A percentile compares a stretch with the other conserved stretches of the same genome.
Evolutionary conservation across 2,797 vertebrate species (phyloP).

Genomic region (Microhierax caerulescens): DNA sequence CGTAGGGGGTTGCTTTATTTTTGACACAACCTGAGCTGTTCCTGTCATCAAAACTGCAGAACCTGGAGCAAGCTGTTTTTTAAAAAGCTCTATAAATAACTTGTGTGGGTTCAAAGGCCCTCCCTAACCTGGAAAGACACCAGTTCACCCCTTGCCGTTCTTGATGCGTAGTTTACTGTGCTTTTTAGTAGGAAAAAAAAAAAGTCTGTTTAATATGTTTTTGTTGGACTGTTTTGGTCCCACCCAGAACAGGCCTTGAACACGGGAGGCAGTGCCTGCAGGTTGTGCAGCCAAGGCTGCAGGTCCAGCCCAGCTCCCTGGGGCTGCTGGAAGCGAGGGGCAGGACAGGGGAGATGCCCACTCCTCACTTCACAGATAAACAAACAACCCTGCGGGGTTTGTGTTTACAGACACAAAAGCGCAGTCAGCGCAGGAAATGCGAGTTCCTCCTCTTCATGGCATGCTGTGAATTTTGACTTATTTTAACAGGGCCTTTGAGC

Average conservation of each 20-base stretch:
- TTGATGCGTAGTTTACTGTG: neutral
- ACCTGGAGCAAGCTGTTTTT: neutral
- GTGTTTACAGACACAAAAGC: accelerated
- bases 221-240: neutral
- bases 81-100: conserved; percentile 28
- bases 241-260: neutral
- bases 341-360: neutral
- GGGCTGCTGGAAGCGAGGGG: neutral
- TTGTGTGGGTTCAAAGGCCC: neutral
- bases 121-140: neutral
- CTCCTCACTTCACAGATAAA: neutral
- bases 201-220: conserved; percentile 19
- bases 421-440: neutral
- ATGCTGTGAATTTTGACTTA: neutral
- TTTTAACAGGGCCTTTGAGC: neutral
- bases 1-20: neutral
- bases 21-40: neutral
- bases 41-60: neutral
- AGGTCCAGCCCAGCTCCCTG: neutral
- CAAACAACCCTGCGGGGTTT: neutral
- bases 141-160: neutral
- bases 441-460: neutral
- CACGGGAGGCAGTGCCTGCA: neutral
- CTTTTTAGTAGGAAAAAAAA: neutral
- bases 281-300: neutral